Evolutionary conservation across 2,113 vertebrate species (phyloP).

Genomic region (Lethenteron reissneri): DNA sequence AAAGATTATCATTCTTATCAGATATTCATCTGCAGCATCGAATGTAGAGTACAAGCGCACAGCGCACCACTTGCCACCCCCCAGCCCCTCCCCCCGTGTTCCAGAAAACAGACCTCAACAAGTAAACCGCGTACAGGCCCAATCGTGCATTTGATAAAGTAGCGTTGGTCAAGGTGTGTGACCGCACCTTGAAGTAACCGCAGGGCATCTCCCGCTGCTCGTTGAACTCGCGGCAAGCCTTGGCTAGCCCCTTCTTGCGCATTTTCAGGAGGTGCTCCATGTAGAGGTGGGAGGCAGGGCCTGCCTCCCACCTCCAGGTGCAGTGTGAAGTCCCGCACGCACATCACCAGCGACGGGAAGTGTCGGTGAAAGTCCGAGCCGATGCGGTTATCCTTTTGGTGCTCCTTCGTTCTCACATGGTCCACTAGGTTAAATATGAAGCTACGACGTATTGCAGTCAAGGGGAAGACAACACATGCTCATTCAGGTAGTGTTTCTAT

Average conservation of each 20-base stretch:
- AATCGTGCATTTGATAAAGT: too few species aligned
- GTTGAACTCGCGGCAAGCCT: neutral
- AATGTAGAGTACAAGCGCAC: too few species aligned
- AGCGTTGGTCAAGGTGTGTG: too few species aligned
- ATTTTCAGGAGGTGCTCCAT: conserved; percentile 13
- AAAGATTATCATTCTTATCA: too few species aligned
- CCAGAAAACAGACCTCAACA: too few species aligned
- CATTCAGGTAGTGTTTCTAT: too few species aligned
- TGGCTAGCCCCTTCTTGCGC: neutral
- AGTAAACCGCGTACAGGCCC: too few species aligned
- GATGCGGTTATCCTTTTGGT: conserved; percentile 8
- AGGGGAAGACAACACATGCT: too few species aligned
- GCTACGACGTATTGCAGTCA: neutral
- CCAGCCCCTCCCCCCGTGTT: too few species aligned
- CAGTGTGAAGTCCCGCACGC: conserved; percentile 25
- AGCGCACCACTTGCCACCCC: too few species aligned
- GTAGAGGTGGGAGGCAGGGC: conserved; percentile 15
- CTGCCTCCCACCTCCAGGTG: conserved; percentile 10
- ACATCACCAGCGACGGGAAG: conserved; percentile 31
- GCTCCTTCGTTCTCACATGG: neutral
- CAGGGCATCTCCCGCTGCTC: neutral
- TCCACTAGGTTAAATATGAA: neutral
- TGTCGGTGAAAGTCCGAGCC: conserved; percentile 17
- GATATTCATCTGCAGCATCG: too few species aligned
- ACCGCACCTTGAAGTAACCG: too few species aligned